A percentile compares a stretch with the other conserved stretches of the same genome.
These are phyloP conservation scores for Polypterus senegalus DNA, from an alignment of 2,113 vertebrate genomes.

Conservation along the genomic window DNA sequence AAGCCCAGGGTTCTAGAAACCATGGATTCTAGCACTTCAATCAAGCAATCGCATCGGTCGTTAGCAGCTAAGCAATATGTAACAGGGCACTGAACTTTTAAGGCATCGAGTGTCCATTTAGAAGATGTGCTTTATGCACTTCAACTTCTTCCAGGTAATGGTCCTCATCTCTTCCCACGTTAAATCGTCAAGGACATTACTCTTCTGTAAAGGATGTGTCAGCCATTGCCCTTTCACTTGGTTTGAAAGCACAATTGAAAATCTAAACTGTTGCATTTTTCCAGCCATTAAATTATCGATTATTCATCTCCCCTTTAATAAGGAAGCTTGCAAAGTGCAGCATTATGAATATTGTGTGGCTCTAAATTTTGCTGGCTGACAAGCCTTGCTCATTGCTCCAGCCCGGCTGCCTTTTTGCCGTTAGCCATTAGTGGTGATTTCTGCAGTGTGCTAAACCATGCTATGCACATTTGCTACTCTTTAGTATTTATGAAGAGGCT, in stretches of 20 bases:
- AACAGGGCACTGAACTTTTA: too few species aligned
- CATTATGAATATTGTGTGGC: constrained; percentile 6
- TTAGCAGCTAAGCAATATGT: too few species aligned
- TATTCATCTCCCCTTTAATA: constrained; percentile 19
- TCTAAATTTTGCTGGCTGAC: constrained; percentile 13
- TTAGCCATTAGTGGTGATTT: constrained; percentile 8
- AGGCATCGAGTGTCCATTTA: too few species aligned
- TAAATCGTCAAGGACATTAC: too few species aligned
- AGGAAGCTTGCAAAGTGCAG: constrained; percentile 12
- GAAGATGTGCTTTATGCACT: too few species aligned
- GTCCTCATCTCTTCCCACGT: too few species aligned
- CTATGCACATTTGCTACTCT: background rate
- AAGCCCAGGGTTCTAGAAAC: too few species aligned
- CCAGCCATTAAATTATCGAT: constrained; percentile 22
- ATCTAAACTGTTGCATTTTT: constrained; percentile 8
- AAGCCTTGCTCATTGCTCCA: constrained; percentile 6
- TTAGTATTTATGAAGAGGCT: constrained; percentile 3
- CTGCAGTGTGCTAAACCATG: background rate
- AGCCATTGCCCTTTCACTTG: background rate
- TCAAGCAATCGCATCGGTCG: too few species aligned
- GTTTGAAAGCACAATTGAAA: constrained; percentile 1
- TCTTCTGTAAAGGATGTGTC: too few species aligned
- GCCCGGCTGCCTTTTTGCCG: background rate
- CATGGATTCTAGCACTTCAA: too few species aligned
- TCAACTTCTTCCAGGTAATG: too few species aligned